Evolutionary conservation across 2,113 vertebrate species (phyloP).

Genomic region (Rhagologus leucostigma): DNA sequence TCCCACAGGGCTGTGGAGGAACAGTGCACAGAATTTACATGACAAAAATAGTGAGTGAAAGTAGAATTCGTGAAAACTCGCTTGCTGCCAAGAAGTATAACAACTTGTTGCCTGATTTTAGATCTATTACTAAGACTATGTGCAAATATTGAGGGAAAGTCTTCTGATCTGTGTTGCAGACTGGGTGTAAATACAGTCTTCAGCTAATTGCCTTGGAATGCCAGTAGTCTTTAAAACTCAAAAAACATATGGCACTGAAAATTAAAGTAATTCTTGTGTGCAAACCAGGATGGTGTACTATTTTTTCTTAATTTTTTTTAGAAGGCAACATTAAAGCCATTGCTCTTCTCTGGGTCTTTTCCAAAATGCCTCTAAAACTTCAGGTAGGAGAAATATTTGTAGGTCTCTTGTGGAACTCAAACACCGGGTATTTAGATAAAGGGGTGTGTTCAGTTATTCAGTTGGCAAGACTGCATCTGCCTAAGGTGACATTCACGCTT

Average conservation of each 20-base stretch:
- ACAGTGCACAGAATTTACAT: not conserved
- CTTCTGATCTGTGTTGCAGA: not conserved
- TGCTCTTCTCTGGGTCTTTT: not conserved
- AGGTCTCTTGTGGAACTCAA: not conserved
- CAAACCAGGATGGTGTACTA: not conserved
- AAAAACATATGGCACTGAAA: constrained; percentile 45
- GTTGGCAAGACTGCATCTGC: not conserved
- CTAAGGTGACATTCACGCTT: not conserved
- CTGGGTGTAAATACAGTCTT: constrained; percentile 10
- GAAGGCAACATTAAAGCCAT: not conserved
- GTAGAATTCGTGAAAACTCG: not conserved
- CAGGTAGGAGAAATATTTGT: not conserved
- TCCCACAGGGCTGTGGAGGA: not conserved
- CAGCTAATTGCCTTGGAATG: constrained; percentile 35
- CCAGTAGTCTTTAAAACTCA: constrained; percentile 8
- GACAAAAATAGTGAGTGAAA: not conserved
- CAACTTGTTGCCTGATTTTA: constrained; percentile 12
- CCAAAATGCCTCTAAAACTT: not conserved
- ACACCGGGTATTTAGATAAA: not conserved
- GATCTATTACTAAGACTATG: constrained; percentile 8
- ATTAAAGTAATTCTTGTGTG: constrained; percentile 25
- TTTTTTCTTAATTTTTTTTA: not conserved
- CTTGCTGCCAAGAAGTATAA: not conserved
- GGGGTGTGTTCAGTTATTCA: not conserved
- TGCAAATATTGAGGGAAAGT: constrained; percentile 38